Evolutionary conservation across 2,113 vertebrate genomes (phyloP).

Genomic region (Gallinago paraguaiae): DNA sequence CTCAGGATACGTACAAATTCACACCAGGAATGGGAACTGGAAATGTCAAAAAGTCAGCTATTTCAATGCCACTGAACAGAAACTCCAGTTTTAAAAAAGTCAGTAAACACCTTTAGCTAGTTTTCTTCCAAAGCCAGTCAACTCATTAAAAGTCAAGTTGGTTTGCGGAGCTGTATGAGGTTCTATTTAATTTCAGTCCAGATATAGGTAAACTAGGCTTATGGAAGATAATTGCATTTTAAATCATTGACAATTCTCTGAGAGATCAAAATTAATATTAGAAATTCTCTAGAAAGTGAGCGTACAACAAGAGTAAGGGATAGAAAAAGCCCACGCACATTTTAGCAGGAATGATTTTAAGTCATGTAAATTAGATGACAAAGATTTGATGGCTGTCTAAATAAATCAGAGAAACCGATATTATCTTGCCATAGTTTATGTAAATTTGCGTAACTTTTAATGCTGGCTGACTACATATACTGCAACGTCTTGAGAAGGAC

Average conservation of each 20-base stretch:
- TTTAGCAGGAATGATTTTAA: not conserved
- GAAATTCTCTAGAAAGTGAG: not conserved
- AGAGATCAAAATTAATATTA: not conserved
- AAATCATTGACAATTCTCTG: not conserved
- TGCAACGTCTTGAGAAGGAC: not conserved
- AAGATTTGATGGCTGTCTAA: not conserved
- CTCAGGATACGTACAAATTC: not conserved
- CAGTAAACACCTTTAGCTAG: not conserved
- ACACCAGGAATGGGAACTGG: not conserved
- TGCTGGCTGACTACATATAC: not conserved
- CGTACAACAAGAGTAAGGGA: not conserved
- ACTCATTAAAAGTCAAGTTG: not conserved
- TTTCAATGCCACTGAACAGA: not conserved
- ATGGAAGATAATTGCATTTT: not conserved
- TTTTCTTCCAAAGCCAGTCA: not conserved
- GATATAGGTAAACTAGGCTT: not conserved
- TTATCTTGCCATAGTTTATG: not conserved
- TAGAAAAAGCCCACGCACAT: not conserved
- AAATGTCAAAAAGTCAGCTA: not conserved
- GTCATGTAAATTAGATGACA: not conserved
- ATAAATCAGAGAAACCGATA: not conserved
- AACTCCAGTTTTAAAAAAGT: not conserved
- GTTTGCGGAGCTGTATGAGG: not conserved
- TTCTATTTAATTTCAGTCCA: not conserved
- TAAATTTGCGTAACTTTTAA: not conserved